These are phyloP conservation scores for Gymnothorax javanicus DNA, from an alignment of 2,797 vertebrate genomes.

Conservation along the genomic window DNA sequence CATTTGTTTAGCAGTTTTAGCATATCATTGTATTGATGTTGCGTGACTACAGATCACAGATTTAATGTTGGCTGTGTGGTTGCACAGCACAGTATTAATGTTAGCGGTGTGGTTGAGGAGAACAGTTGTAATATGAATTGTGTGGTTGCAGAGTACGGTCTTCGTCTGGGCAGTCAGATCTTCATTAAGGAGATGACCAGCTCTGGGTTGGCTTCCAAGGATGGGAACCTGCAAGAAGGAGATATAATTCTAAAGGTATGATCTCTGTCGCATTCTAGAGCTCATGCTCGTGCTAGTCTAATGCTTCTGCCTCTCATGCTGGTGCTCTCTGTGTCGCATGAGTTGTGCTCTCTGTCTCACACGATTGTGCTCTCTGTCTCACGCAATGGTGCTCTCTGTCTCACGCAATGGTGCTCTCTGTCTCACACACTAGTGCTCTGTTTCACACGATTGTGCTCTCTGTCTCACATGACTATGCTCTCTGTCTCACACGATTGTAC, in stretches of 20 bases:
- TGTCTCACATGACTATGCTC: not conserved
- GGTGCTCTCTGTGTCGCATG: not conserved
- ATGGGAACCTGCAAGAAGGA: conserved; percentile 90
- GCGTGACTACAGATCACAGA: not conserved
- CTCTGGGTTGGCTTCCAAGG: conserved; percentile 87
- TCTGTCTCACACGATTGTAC: not conserved
- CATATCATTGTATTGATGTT: not conserved
- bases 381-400: not conserved
- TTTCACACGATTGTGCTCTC: not conserved
- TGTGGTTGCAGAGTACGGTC: conserved; percentile 84
- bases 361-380: not conserved
- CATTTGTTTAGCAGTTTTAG: not conserved
- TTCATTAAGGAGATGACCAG: conserved; percentile 98
- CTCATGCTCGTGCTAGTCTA: not conserved
- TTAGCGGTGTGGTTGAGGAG: not conserved
- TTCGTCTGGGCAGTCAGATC: conserved; percentile 95
- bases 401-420: not conserved
- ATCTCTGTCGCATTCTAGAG: not conserved
- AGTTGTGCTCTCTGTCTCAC: not conserved
- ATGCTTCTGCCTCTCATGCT: not conserved
- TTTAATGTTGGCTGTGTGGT: not conserved
- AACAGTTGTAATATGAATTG: not conserved
- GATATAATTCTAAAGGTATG: conserved; percentile 95
- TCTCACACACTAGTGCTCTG: not conserved
- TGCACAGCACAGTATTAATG: not conserved